A percentile compares a stretch with the other conserved stretches of the same genome.
These are phyloP conservation scores for Probosciger aterrimus DNA, from an alignment of 2,113 vertebrate genomes.

Conservation along the genomic window DNA sequence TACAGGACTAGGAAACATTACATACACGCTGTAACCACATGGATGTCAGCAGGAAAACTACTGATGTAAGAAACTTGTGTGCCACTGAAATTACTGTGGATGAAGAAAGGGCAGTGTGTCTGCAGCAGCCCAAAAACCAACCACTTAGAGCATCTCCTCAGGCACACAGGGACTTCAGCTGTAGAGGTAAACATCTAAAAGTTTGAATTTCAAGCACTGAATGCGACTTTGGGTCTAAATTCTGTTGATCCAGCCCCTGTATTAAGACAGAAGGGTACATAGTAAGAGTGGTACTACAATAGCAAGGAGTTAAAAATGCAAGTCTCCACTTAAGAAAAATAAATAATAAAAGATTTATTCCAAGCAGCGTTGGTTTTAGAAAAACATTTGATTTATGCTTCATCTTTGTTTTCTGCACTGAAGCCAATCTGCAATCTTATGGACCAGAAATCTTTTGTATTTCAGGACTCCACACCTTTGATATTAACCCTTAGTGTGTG, in stretches of 20 bases:
- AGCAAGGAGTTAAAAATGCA: not conserved
- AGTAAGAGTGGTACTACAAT: not conserved
- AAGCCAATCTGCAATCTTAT: not conserved
- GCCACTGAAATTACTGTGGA: not conserved
- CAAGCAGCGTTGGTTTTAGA: not conserved
- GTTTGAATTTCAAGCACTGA: not conserved
- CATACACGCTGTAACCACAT: not conserved
- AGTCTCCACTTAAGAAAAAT: not conserved
- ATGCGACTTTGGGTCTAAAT: not conserved
- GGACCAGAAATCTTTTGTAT: not conserved
- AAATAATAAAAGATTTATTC: not conserved
- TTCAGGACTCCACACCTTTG: not conserved
- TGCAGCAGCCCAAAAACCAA: not conserved
- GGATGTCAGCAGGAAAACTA: not conserved
- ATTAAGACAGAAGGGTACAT: not conserved
- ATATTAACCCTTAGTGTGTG: not conserved
- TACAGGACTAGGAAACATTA: not conserved
- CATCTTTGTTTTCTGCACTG: not conserved
- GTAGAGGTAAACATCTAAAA: not conserved
- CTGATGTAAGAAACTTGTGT: not conserved
- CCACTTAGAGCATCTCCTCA: not conserved
- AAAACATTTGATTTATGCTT: not conserved
- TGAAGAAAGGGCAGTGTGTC: not conserved
- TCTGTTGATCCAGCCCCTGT: not conserved
- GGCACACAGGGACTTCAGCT: not conserved